Conservation (phyloP, 35 echinoderm and acorn worm genomes). For the Anneissia japonica region DNA sequence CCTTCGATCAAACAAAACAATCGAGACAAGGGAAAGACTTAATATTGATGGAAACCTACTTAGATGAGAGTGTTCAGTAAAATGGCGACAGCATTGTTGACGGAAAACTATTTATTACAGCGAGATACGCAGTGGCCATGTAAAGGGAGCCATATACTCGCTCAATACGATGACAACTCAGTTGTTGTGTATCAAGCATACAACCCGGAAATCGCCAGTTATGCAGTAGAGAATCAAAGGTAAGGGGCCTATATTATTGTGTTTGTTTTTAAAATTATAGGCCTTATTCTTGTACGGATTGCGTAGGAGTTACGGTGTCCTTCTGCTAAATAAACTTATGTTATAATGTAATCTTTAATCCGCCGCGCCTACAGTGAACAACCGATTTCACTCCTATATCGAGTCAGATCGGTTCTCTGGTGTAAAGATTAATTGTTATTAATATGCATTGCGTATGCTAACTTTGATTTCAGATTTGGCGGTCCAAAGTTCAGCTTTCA, state of each 20-base stretch:
- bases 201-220: slow-evolving; percentile 46
- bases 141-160: slow-evolving; percentile 49
- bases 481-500: slow-evolving; percentile 41
- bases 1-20: no score
- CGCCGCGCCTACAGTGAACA: no score
- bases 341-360: no score
- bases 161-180: slow-evolving; percentile 42
- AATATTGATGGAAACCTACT: no score
- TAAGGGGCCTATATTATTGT: not conserved
- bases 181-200: slow-evolving; percentile 68
- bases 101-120: slow-evolving; percentile 33
- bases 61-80: not conserved
- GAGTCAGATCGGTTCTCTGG: no score
- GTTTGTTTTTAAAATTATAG: no score
- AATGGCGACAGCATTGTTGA: slow-evolving; percentile 8
- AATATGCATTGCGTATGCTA: slow-evolving; percentile 2
- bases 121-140: slow-evolving; percentile 30
- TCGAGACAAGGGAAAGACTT: not conserved
- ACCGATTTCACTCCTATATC: no score
- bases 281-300: no score
- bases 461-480: slow-evolving; percentile 39
- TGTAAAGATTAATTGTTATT: no score
- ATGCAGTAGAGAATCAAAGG: slow-evolving; percentile 54
- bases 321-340: no score
- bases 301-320: no score